These are phyloP conservation scores for Frankliniella intonsa DNA, from an alignment of 2,888 invertebrate species.

Conservation along the genomic window DNA sequence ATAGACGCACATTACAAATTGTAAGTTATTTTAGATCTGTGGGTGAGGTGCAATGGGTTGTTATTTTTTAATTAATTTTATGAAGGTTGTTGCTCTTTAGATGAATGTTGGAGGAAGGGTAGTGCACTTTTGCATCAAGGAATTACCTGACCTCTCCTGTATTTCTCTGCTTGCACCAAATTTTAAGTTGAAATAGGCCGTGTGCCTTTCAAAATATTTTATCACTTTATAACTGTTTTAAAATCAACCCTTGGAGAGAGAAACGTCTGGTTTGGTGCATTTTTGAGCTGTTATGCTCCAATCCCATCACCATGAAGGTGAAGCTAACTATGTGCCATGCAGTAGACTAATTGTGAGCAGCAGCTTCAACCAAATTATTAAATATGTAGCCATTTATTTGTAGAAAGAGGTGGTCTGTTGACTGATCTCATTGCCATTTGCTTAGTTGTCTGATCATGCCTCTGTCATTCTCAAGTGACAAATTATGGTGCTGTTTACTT, in stretches of 20 bases:
- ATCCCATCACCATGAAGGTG: background rate
- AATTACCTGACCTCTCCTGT: background rate
- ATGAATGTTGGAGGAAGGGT: background rate
- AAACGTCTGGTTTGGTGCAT: too few species aligned
- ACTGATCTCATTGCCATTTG: slow-evolving; percentile 12
- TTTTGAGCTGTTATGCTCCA: background rate
- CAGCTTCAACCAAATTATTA: slow-evolving; percentile 17
- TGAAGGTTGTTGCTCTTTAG: slow-evolving; percentile 1
- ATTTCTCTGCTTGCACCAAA: background rate
- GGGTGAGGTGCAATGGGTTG: background rate
- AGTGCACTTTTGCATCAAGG: too few species aligned
- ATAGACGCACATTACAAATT: background rate
- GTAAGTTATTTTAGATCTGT: background rate
- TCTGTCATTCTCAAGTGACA: background rate
- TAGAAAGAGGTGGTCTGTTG: background rate
- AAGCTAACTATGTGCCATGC: background rate
- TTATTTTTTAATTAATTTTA: background rate
- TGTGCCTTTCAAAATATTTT: too few species aligned
- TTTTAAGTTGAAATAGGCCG: too few species aligned
- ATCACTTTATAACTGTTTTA: too few species aligned
- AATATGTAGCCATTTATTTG: background rate
- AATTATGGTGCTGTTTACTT: background rate
- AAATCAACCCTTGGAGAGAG: too few species aligned
- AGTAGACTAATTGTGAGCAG: slow-evolving; percentile 6
- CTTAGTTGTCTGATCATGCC: background rate